A percentile compares a stretch with the other conserved stretches of the same genome.
Evolutionary conservation across 64 coral and sea anemone genomes (phyloP).

Genomic region (Stichodactyla helianthus): DNA sequence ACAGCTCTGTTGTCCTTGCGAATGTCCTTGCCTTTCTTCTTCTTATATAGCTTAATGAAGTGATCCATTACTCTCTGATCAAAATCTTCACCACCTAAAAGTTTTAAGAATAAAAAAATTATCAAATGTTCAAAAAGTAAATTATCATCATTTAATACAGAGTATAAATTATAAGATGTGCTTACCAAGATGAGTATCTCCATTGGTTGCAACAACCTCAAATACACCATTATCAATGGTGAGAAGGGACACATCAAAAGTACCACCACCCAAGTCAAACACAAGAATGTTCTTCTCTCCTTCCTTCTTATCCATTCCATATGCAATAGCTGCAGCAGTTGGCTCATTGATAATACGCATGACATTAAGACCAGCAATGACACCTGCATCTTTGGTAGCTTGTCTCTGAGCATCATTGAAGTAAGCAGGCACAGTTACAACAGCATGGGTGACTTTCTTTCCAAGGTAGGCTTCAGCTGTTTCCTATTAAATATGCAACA

Average conservation of each 20-base stretch:
- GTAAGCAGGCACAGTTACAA: slow-evolving; percentile 97
- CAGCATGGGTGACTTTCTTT: slow-evolving; percentile 99
- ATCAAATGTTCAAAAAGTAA: neutral
- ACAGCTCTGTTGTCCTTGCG: slow-evolving; percentile 99
- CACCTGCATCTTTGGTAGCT: slow-evolving; percentile 95
- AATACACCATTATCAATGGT: slow-evolving; percentile 99
- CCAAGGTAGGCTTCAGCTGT: slow-evolving; percentile 96
- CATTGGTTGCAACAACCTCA: slow-evolving; percentile 94
- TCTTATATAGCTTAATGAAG: slow-evolving; percentile 99
- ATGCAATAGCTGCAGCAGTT: slow-evolving; percentile 98
- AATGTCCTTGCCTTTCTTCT: slow-evolving; percentile 99
- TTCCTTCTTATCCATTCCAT: slow-evolving; percentile 99
- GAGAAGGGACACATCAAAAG: slow-evolving; percentile 94
- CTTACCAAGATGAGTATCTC: slow-evolving; percentile 97
- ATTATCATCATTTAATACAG: neutral
- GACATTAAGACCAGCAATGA: slow-evolving; percentile 86
- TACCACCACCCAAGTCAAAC: slow-evolving; percentile 98
- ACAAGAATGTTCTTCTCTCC: slow-evolving; percentile 98
- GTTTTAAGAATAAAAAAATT: neutral
- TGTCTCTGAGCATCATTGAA: slow-evolving; percentile 99
- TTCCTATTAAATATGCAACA: slow-evolving; percentile 48
- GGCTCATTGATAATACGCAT: slow-evolving; percentile 99
- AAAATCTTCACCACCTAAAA: slow-evolving; percentile 98
- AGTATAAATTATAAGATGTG: neutral
- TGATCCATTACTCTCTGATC: slow-evolving; percentile 98